Evolutionary conservation across 1,140 invertebrate species (phyloP).

Genomic region (Drosophila busckii): DNA sequence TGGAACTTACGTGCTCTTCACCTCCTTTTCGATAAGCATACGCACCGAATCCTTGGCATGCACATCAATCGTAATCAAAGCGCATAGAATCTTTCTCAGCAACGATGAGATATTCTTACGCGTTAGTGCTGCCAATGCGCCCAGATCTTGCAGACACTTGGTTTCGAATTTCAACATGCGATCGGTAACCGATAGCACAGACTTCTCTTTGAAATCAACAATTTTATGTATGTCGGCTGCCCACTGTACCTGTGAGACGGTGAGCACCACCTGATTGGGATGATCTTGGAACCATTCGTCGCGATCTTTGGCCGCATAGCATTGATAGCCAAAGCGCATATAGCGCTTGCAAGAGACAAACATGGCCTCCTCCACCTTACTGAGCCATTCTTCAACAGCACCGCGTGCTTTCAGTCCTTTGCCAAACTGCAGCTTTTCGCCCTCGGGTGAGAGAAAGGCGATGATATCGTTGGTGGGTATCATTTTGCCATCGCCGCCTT

Average conservation of each 20-base stretch:
- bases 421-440: conserved; percentile 86
- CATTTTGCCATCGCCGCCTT: conserved; percentile 70
- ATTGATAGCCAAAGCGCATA: conserved; percentile 84
- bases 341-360: conserved; percentile 85
- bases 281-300: conserved; percentile 79
- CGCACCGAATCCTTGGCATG: conserved; percentile 91
- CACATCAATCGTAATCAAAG: conserved; percentile 92
- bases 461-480: conserved; percentile 87
- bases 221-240: conserved; percentile 86
- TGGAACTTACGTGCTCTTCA: conserved; percentile 81
- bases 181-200: conserved; percentile 67
- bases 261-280: conserved; percentile 83
- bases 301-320: conserved; percentile 71
- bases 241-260: conserved; percentile 94
- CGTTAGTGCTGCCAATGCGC: conserved; percentile 88
- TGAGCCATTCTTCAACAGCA: conserved; percentile 93
- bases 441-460: conserved; percentile 92
- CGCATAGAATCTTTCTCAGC: conserved; percentile 87
- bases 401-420: conserved; percentile 91
- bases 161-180: conserved; percentile 85
- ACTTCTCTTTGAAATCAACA: conserved; percentile 81
- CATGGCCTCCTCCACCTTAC: conserved; percentile 93
- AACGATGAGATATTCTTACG: conserved; percentile 85
- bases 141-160: conserved; percentile 86
- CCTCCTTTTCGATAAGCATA: conserved; percentile 84